These are phyloP conservation scores for Sus cebifrons DNA, from an alignment of 2,797 vertebrate genomes.

Conservation along the genomic window DNA sequence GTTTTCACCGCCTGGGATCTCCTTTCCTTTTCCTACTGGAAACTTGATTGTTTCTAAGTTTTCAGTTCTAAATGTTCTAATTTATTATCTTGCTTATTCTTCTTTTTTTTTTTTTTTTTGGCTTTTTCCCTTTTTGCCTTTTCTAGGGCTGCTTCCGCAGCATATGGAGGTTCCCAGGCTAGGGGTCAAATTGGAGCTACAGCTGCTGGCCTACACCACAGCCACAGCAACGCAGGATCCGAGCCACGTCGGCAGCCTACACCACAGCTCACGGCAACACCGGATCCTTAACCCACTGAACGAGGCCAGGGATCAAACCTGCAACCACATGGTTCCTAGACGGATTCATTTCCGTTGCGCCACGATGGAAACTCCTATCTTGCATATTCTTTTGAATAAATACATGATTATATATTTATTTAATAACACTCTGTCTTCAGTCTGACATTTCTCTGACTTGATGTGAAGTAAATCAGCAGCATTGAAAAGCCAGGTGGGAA, in stretches of 20 bases:
- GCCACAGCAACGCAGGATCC: too few relatives aligned
- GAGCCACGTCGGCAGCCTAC: too few relatives aligned
- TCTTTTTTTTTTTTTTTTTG: not conserved
- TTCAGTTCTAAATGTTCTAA: slow-evolving; percentile 39
- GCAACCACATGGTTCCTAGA: too few relatives aligned
- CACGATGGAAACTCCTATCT: not conserved
- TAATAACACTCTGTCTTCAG: slow-evolving; percentile 61
- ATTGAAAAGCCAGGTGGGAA: slow-evolving; percentile 29
- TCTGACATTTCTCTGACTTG: slow-evolving; percentile 30
- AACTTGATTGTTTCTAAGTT: slow-evolving; percentile 57
- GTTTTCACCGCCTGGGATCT: not conserved
- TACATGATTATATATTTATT: slow-evolving; percentile 35
- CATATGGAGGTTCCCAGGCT: too few relatives aligned
- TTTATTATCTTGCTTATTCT: slow-evolving; percentile 56
- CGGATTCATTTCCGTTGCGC: too few relatives aligned
- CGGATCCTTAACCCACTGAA: too few relatives aligned
- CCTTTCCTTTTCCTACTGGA: slow-evolving; percentile 32
- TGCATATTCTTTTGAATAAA: slow-evolving; percentile 51
- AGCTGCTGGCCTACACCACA: too few relatives aligned
- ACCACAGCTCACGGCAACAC: too few relatives aligned
- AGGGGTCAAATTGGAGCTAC: too few relatives aligned
- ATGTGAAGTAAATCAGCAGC: slow-evolving; percentile 14
- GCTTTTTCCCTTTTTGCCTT: too few relatives aligned
- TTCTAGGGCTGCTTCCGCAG: too few relatives aligned
- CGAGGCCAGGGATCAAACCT: too few relatives aligned